Evolutionary conservation across 2,113 vertebrate species (phyloP).

Genomic region (Lamprotornis superbus): DNA sequence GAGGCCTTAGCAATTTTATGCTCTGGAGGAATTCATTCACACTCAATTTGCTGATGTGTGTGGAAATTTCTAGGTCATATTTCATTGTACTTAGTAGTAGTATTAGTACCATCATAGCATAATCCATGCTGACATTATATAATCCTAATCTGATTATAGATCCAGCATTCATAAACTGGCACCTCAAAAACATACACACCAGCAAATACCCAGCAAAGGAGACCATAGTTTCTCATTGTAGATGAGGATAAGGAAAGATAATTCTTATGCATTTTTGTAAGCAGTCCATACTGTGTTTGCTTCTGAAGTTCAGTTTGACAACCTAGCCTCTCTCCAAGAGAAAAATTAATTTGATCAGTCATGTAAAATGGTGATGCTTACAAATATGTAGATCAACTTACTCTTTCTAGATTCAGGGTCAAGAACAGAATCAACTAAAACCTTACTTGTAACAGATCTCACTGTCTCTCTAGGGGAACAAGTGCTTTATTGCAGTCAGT

Average conservation of each 20-base stretch:
- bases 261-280: not conserved
- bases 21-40: not conserved
- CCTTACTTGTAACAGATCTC: not conserved
- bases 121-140: not conserved
- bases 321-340: not conserved
- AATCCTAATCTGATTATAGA: not conserved
- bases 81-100: not conserved
- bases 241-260: not conserved
- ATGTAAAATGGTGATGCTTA: not conserved
- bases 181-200: not conserved
- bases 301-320: not conserved
- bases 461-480: not conserved
- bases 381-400: not conserved
- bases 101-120: not conserved
- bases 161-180: not conserved
- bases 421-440: not conserved
- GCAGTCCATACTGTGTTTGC: not conserved
- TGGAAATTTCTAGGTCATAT: not conserved
- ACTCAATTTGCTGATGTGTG: not conserved
- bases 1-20: not conserved
- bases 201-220: not conserved
- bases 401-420: not conserved
- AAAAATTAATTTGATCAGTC: not conserved
- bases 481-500: not conserved
- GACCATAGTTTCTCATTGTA: rapidly evolving